Evolutionary conservation across 2,797 vertebrate species (phyloP).

Genomic region (Pelochelys cantorii): DNA sequence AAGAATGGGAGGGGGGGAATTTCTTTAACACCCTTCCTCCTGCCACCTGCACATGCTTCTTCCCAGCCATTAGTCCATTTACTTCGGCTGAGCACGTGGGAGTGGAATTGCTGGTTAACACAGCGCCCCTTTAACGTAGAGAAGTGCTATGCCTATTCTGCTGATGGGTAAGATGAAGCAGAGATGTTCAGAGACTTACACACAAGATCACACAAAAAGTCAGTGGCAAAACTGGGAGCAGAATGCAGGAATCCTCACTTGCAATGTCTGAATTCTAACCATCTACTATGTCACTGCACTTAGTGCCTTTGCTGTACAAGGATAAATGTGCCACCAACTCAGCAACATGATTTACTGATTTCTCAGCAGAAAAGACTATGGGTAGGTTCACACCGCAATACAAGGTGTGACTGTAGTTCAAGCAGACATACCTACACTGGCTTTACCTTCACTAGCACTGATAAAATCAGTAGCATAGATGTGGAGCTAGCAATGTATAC

Average conservation of each 20-base stretch:
- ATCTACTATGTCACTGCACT: neutral
- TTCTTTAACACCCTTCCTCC: neutral
- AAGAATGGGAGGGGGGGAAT: fast-evolving
- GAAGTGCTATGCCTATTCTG: neutral
- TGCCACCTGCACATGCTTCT: neutral
- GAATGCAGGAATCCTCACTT: neutral
- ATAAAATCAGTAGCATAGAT: neutral
- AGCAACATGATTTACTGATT: neutral
- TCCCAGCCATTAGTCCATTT: neutral
- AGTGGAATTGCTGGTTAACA: neutral
- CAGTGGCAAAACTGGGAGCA: neutral
- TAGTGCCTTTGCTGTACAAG: constrained; percentile 9
- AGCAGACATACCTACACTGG: neutral
- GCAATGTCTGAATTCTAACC: neutral
- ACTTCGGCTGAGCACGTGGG: fast-evolving
- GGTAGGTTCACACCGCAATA: neutral
- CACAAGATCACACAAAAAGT: neutral
- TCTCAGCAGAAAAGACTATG: neutral
- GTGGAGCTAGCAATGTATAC: neutral
- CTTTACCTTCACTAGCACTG: neutral
- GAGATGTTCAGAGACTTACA: neutral
- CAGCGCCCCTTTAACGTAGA: neutral
- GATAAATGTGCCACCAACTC: neutral
- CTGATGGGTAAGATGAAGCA: neutral
- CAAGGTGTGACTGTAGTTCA: neutral